Evolutionary conservation across 2,797 vertebrate genomes (phyloP), one percentile per base, ranked within the genome.

Genomic region (Scyliorhinus canicula): DNA sequence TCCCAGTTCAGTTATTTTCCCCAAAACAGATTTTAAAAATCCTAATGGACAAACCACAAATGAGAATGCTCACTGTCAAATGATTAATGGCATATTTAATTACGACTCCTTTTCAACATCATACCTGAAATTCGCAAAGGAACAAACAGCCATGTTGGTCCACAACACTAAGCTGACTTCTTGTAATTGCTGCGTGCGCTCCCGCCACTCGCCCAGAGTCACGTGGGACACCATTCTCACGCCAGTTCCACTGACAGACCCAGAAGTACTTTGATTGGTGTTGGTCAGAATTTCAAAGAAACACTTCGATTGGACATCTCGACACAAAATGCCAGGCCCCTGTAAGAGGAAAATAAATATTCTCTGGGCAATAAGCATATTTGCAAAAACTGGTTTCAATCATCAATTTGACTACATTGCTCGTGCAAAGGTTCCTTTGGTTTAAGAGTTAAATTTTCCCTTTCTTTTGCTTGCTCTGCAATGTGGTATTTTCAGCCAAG

Each of bases 241-340:
- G 40, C 97, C 96, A 24, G 97, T 96, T 12, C 97, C 98, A 0
- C 96, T 97, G 4, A 98, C 97, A 91, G 99, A 98, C 98, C 98
- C 98, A 0, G 95, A 96, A 52, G 95, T 96, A 44, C 96, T 96
- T 77, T 95, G 96, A 95, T 96, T 98, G 95, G 97, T 97, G 96
- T 96, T 98, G 96, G 97, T 98, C 93, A 99, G 97, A 95, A 99
- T 97, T 96, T 98, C 98, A 97, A 98, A 98, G 96, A 99, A 97
- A 96, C 98, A 99, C 95, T 97, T 98, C 1, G 99, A 99, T 97
- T 98, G 98, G 95, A 99, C 96, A 0, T 98, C 98, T 97, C 97
- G 98, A 95, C 96, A 98, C 96, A 99, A 96, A 97, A 98, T 96
- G 67, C 98, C 97, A 8, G 99, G 98, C 77, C 99, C 99, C 99